Evolutionary conservation across 2,797 vertebrate genomes (phyloP), one percentile per base, ranked within the genome.

Genomic region (Hemitrygon akajei): DNA sequence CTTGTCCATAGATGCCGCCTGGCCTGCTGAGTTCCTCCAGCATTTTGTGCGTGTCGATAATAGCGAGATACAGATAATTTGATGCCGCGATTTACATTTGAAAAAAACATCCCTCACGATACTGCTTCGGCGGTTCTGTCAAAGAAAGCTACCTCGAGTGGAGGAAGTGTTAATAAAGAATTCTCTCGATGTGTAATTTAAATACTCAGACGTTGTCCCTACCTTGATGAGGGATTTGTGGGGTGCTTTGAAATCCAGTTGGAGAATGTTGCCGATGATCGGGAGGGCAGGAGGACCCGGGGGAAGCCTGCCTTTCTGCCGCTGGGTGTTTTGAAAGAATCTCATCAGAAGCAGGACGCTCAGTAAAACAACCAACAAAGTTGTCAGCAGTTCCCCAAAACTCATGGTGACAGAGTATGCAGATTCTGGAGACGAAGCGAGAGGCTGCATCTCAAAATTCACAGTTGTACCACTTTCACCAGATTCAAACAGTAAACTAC

Each of bases 171-270:
- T 47, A n/a, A n/a, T n/a, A n/a, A n/a, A n/a, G n/a, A n/a, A n/a
- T 47, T 1, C 47, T 47, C 47, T 47, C 3, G 47, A 3, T 47
- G 47, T 47, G 47, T 47, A 47, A 47, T 47, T 47, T 47, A 47
- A 47, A 47, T 47, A 47, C 47, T 2, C 47, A 47, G 47, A 47
- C 47, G 4, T 47, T 47, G 25, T 0, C 96, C 96, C 96, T 34
- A 97, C 97, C 96, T 96, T 95, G 93, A 96, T 86, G 73, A 97
- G 95, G 81, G 95, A 96, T 58, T 95, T 96, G 84, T 95, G 96
- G 6, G 95, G 94, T 56, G 95, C 95, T 58, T 95, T 25, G 2
- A 81, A 77, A 10, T 81, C 12, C 9, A 94, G 1, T 86, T 94
- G 94, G 63, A 94, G 92, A 63, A 94, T 9, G 58, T 94, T 94